Base-by-base conservation (phyloP, 1,140 invertebrate species). In the Bemisia tabaci region DNA sequence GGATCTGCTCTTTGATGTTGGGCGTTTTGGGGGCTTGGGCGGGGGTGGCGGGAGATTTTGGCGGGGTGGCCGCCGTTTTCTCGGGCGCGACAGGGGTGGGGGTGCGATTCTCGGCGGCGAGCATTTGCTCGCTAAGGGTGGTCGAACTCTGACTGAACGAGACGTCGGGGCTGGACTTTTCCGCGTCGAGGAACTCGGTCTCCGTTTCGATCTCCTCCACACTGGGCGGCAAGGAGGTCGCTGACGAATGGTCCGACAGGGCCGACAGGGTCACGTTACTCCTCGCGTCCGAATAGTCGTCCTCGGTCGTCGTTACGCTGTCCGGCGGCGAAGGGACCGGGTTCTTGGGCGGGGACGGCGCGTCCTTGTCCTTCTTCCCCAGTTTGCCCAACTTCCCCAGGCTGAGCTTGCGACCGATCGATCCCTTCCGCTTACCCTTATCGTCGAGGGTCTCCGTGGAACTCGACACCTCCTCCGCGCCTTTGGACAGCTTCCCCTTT, bases 1-100 rank as follows among this genome's bases (percentile, higher is more conserved):
- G 23, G 2, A 65, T 65, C 23, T 65, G 22, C 11, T 65, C 48
- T 23, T 65, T 65, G 2, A 65, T 2, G 48, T 65, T 48, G 22
- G 63, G 24, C 17, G 63, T 39, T 58, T 65, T 65, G 12, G 39
- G 26, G 21, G 12, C 25, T 21, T 21, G n/a, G 17, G 17, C 17
- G 24, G 23, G 12, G 12, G 61, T 62, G n/a, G n/a, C n/a, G n/a
- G n/a, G n/a, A 9, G 33, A 48, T 17, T 5, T 9, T 48, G 5
- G 5, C 5, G 5, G 5, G 5, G 33, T 9, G 5, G 33, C 5
- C 17, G 17, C 17, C 33, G 33, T 48, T 17, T 48, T 48, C 17
- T 5, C 5, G 5, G 33, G 17, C 33, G 33, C 5, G n/a, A n/a
- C n/a, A 48, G 33, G 33, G 33, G 33, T 48, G 5, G 33, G 33